A percentile compares a stretch with the other conserved stretches of the same genome.
phyloP scores from a whole-genome alignment of 1,140 invertebrate species.

The Hyles euphorbiae region DNA sequence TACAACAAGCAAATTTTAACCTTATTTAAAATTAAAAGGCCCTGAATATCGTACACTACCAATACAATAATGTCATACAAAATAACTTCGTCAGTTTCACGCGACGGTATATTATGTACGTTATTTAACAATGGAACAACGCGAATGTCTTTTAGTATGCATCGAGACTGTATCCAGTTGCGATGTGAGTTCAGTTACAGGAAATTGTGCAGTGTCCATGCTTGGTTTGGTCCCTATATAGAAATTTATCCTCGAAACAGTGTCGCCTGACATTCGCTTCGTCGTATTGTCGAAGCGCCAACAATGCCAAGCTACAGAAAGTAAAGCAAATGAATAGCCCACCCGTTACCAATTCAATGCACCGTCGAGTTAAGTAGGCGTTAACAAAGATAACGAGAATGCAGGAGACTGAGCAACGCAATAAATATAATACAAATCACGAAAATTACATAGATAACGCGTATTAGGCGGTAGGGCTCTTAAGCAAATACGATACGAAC shows the following conservation, averaged over 20 bases:
- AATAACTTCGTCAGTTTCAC: constrained; percentile 38
- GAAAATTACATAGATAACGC: constrained; percentile 23
- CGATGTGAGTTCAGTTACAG: constrained; percentile 8
- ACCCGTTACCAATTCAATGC: too few relatives aligned
- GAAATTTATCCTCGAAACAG: constrained; percentile 25
- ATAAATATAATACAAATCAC: constrained; percentile 15
- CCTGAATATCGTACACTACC: constrained; percentile 61
- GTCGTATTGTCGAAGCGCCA: constrained; percentile 1
- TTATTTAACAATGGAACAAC: constrained; percentile 44
- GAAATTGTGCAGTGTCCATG: constrained; percentile 25
- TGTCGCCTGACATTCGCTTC: constrained; percentile 9
- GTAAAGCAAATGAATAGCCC: too few relatives aligned
- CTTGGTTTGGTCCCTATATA: constrained; percentile 58
- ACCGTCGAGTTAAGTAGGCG: too few relatives aligned
- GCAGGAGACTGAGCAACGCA: neutral
- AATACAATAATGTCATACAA: constrained; percentile 29
- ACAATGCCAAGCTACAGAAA: too few relatives aligned
- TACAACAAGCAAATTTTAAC: constrained; percentile 64
- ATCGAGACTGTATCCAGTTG: constrained; percentile 25
- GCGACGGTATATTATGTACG: constrained; percentile 24
- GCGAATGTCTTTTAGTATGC: constrained; percentile 60
- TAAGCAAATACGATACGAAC: constrained; percentile 38
- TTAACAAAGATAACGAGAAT: constrained; percentile 3
- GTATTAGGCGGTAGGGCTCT: constrained; percentile 40
- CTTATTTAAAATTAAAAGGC: constrained; percentile 66